Base-by-base conservation (phyloP, 2,888 invertebrate genomes). In the Hetaerina titia region DNA sequence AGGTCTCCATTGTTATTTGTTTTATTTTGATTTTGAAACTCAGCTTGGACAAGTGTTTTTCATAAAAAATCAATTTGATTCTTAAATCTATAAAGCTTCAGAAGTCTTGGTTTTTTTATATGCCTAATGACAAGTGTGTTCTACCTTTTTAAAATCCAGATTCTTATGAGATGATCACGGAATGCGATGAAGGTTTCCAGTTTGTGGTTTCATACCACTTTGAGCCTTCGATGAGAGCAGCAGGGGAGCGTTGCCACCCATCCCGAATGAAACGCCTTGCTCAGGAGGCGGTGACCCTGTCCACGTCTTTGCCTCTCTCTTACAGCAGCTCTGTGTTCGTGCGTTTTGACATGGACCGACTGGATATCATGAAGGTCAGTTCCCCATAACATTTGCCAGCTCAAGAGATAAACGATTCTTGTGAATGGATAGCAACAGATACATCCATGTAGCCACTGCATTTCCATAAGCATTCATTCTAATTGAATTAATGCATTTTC, bases 271-370 rank as follows among this genome's bases (percentile, higher is more conserved):
- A 99, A 97, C 98, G 99, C 45, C 97, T 99, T 95, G 99, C 99
- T 95, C 99, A 99, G 97, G 99, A 99, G 97, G 98, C 99, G 89
- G 99, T 99, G 95, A 99, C 99, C 63, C 97, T 99, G 94, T 99
- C 99, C 95, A 99, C 99, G 95, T 98, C 98, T 96, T 97, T 99
- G 96, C 99, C 99, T 95, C 97, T 99, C 95, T 99, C 99, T 94
- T 98, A 98, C 97, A 99, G 98, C 97, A 99, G 99, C 96, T 98
- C 99, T 95, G 99, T 99, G 95, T 99, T 99, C 97, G 99, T 99
- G 95, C 98, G 99, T 96, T 99, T 99, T 97, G 99, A 99, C 97
- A 98, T 99, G 95, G 99, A 99, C 97, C 97, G 99, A 95, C 97
- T 99, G 96, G 99, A 99, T 97, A 98, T 99, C 95, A 99, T 99